A percentile compares a stretch with the other conserved stretches of the same genome.
phyloP scores from a whole-genome alignment of 2,797 vertebrate genomes.

The Phylloscopus collybita region DNA sequence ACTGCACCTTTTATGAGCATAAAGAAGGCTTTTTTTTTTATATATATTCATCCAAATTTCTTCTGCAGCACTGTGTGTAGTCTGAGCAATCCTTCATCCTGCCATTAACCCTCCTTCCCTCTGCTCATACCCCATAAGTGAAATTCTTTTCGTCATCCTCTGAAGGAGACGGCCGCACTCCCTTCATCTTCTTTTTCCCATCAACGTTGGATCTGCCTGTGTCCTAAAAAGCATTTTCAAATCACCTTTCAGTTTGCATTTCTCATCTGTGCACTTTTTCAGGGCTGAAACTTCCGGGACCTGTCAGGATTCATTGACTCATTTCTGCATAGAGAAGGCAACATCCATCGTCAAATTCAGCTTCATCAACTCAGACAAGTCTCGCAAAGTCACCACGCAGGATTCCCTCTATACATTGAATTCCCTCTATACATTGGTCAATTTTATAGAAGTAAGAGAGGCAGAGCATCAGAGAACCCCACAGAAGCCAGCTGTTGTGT shows the following conservation, averaged over 20 bases:
- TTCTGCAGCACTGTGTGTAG: not conserved
- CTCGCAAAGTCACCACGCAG: not conserved
- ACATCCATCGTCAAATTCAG: not conserved
- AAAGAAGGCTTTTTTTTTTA: not conserved
- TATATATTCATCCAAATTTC: not conserved
- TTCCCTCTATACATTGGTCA: not conserved
- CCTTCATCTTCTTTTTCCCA: not conserved
- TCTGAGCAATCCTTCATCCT: not conserved
- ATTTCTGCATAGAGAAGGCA: not conserved
- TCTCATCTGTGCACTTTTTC: not conserved
- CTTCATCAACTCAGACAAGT: not conserved
- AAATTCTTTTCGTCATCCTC: not conserved
- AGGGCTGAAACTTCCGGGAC: not conserved
- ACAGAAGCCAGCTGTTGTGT: too few species aligned
- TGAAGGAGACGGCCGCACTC: not conserved
- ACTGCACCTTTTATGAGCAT: not conserved
- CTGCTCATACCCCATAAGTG: not conserved
- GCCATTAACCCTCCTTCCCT: not conserved
- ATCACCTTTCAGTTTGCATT: slow-evolving; percentile 37
- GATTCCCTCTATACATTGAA: not conserved
- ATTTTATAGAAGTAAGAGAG: not conserved
- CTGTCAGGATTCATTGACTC: slow-evolving; percentile 8
- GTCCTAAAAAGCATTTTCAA: slow-evolving; percentile 45
- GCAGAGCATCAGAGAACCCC: too few species aligned
- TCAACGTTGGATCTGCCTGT: not conserved